These are phyloP conservation scores for Metridium senile DNA, from an alignment of 92 coral and sea anemone species.

Conservation along the genomic window DNA sequence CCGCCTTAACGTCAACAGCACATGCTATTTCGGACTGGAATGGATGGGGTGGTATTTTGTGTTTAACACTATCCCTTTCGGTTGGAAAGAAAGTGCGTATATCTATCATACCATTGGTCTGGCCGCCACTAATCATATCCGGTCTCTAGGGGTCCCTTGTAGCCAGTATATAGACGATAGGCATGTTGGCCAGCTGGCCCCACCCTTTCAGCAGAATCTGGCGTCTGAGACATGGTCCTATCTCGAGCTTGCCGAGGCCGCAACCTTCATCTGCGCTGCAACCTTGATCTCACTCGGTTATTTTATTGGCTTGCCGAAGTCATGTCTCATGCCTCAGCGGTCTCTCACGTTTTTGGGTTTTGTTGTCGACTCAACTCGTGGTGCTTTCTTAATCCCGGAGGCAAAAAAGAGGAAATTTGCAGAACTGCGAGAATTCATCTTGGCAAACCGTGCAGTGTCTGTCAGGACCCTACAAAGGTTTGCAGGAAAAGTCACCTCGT, in stretches of 20 bases:
- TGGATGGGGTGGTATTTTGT: constrained; percentile 37
- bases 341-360: neutral
- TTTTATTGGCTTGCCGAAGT: neutral
- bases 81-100: constrained; percentile 52
- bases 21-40: constrained; percentile 37
- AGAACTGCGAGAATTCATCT: constrained; percentile 17
- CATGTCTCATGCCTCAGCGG: neutral
- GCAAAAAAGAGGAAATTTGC: constrained; percentile 42
- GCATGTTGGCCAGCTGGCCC: constrained; percentile 39
- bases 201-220: neutral
- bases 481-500: constrained; percentile 33
- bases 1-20: constrained; percentile 7
- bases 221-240: constrained; percentile 50
- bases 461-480: constrained; percentile 17
- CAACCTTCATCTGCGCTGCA: constrained; percentile 22
- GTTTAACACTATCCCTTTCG: constrained; percentile 38
- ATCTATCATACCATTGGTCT: constrained; percentile 39
- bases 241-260: constrained; percentile 46
- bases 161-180: constrained; percentile 26
- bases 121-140: constrained; percentile 21
- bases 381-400: constrained; percentile 42
- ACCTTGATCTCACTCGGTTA: too few relatives aligned
- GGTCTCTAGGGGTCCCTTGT: constrained; percentile 20
- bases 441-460: constrained; percentile 20
- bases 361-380: neutral